Base-by-base conservation (phyloP, 2,888 invertebrate species). In the Fissipunctia ypsillon region DNA sequence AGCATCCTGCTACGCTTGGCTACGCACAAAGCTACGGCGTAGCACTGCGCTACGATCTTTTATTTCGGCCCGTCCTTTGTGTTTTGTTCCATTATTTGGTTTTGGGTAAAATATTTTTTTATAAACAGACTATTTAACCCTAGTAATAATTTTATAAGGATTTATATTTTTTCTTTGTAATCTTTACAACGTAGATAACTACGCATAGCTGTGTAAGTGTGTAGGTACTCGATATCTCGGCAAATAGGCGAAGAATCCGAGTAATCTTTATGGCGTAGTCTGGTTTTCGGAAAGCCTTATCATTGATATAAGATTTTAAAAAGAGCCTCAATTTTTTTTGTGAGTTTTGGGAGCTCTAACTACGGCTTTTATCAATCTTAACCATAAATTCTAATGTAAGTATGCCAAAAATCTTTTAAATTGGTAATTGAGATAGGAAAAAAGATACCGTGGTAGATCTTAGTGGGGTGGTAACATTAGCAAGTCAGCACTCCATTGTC, bases 21-120 rank as follows among this genome's bases (percentile, higher is more conserved):
- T 81, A 76, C 77, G 81, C 69, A 67, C 16, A 14, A 2, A 16
- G 38, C 77, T 78, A 78, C 82, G 81, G 25, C 77, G 77, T 78
- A 78, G 81, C 54, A 31, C 25, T 12, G 25, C 61, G 60, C 81
- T 81, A 78, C 77, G 76, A 48, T 31, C 31, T 25, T 38, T 60
- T 41, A 50, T 38, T 41, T 25, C 22, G 10, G 1, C 28, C 6
- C 14, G 6, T 16, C 25, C 19, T 38, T 75, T 19, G 19, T 45
- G 7, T 69, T 43, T 45, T 25, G 19, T 12, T n/a, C 1, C n/a
- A 35, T 14, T 22, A 45, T 59, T 52, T 52, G n/a, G 10, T 54
- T 71, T 28, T 38, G 0, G n/a, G 10, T 45, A 22, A 31, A 60
- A 35, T 14, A 52, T 41, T 48, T 25, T 57, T 52, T 50, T 25